Conservation (phyloP, 1,140 invertebrate genomes). For the Artemia franciscana region DNA sequence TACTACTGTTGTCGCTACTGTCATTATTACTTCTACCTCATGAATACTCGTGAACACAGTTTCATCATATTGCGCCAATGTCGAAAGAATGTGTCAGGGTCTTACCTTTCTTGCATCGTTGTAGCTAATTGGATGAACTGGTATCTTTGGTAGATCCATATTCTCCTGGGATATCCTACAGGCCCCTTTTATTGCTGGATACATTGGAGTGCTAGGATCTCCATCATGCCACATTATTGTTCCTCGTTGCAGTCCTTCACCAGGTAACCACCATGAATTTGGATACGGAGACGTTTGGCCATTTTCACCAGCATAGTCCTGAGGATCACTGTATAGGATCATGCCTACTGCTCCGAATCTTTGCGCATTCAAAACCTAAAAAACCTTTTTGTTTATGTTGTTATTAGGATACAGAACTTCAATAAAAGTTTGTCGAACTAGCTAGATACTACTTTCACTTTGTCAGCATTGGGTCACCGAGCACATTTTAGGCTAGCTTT, state of each 20-base stretch:
- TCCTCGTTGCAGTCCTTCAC: conserved; percentile 21
- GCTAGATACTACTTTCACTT: no score
- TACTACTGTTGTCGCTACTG: no score
- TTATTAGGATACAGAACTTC: no score
- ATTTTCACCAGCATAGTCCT: conserved; percentile 20
- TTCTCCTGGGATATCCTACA: conserved; percentile 12
- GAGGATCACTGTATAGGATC: conserved; percentile 22
- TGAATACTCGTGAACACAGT: background rate
- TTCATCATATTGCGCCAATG: no score
- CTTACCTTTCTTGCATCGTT: conserved; percentile 13
- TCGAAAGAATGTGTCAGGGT: background rate
- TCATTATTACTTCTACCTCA: no score
- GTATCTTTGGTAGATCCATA: conserved; percentile 12
- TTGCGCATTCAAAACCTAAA: conserved; percentile 13
- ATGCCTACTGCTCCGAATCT: conserved; percentile 12
- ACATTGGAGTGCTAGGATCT: conserved; percentile 25
- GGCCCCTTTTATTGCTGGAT: conserved; percentile 18
- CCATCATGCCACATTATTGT: conserved; percentile 21
- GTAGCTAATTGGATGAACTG: conserved; percentile 14
- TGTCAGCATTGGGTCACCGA: no score
- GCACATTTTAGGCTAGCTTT: no score
- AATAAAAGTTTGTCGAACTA: no score
- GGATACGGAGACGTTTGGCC: conserved; percentile 19
- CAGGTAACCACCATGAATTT: conserved; percentile 25
- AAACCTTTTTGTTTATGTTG: no score